Evolutionary conservation across 1,140 invertebrate genomes (phyloP), one percentile per base, ranked within the genome.

Genomic region (Nixonia krombeini): DNA sequence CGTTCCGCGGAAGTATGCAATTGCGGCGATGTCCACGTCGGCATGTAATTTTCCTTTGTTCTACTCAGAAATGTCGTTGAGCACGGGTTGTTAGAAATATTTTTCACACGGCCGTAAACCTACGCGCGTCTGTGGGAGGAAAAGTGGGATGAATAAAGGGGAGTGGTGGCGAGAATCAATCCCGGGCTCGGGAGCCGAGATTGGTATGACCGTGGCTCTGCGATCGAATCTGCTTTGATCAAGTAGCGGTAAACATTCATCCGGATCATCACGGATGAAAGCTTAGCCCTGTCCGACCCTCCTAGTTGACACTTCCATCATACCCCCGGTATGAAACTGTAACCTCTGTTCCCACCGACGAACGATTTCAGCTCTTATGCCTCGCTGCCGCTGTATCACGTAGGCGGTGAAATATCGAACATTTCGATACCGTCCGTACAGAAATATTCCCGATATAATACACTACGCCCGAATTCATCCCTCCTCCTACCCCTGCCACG

Each of bases 201-300:
- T 25, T 25, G 18, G 33, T 37, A 25, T 17, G 9, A n/a, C n/a
- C 45, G 12, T 58, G 45, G 40, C 35, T 47, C 16, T 50, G 57
- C 46, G 53, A 71, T 70, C 61, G 64, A 72, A 72, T 66, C 44
- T 53, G 52, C 67, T 79, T 79, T 75, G 72, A 76, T 76, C 74
- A 76, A 73, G 70, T 50, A 73, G 47, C 67, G 68, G 75, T 79
- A 76, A 77, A 78, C 70, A 78, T 75, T 72, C 71, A 51, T 52
- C 70, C 64, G 63, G 73, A 70, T 21, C n/a, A 37, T 75, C 72
- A 77, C 73, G 70, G 75, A 72, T 77, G 75, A 77, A 66, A 77
- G 75, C 63, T 42, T 68, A 62, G 51, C 56, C 55, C 55, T 73
- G 56, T 64, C 59, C 51, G 61, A 51, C 28, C 65, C 38, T 38